Evolutionary conservation across 2,113 vertebrate genomes (phyloP).

Genomic region (Melozone crissalis): DNA sequence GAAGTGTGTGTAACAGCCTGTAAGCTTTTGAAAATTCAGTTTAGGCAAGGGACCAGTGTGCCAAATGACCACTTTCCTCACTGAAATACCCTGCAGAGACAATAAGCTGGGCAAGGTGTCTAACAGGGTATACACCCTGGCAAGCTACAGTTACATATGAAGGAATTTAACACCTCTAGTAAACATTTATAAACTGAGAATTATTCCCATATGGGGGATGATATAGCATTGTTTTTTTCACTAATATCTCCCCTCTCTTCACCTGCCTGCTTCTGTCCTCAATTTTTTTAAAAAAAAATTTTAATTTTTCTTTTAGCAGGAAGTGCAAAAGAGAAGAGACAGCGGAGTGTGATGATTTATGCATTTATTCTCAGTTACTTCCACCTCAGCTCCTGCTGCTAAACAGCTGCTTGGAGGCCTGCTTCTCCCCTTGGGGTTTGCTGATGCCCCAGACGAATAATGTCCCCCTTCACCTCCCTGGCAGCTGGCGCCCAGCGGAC

Average conservation of each 20-base stretch:
- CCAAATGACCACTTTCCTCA: background rate
- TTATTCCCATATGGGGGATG: background rate
- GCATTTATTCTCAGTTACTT: constrained; percentile 5
- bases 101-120: background rate
- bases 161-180: background rate
- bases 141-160: background rate
- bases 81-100: background rate
- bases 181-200: background rate
- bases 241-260: background rate
- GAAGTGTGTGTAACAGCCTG: background rate
- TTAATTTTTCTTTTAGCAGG: background rate
- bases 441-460: constrained; percentile 75
- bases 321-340: background rate
- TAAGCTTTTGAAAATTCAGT: background rate
- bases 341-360: background rate
- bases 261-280: background rate
- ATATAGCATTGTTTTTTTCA: background rate
- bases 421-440: constrained; percentile 58
- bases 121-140: background rate
- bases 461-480: constrained; percentile 54
- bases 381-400: constrained; percentile 43
- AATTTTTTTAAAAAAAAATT: background rate
- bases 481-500: constrained; percentile 58
- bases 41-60: background rate
- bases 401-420: constrained; percentile 69